Percentiles rank a stretch among this genome's conserved stretches.
phyloP scores from a whole-genome alignment of 92 coral and sea anemone genomes.

The Porites rus region DNA sequence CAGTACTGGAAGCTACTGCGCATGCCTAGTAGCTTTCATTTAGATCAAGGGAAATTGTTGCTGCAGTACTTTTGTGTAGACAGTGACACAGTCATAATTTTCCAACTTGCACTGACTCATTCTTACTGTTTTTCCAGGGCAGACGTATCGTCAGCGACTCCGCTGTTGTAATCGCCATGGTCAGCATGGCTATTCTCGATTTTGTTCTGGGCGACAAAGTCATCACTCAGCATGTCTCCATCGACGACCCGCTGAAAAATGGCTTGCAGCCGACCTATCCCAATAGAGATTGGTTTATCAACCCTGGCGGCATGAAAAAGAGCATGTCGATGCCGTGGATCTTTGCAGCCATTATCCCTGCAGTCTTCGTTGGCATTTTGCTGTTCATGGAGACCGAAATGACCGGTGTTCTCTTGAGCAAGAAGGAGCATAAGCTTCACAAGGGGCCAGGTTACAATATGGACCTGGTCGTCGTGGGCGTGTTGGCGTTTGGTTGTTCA shows the following conservation, averaged over 20 bases:
- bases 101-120: not conserved
- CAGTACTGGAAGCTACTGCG: too few species aligned
- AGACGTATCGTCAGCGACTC: constrained; percentile 94
- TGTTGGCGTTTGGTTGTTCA: constrained; percentile 82
- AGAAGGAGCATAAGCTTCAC: constrained; percentile 85
- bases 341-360: constrained; percentile 97
- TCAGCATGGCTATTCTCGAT: constrained; percentile 77
- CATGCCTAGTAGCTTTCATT: too few species aligned
- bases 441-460: constrained; percentile 92
- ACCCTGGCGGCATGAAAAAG: constrained; percentile 78
- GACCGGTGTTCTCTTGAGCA: constrained; percentile 91
- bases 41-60: too few species aligned
- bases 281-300: constrained; percentile 88
- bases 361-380: constrained; percentile 92
- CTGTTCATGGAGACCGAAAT: constrained; percentile 97
- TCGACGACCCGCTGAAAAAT: constrained; percentile 61
- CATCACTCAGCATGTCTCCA: constrained; percentile 67
- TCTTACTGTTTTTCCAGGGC: constrained; percentile 49
- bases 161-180: constrained; percentile 88
- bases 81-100: too few species aligned
- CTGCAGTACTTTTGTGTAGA: too few species aligned
- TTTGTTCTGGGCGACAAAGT: constrained; percentile 76
- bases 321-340: constrained; percentile 83
- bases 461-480: constrained; percentile 88
- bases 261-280: constrained; percentile 82